These are phyloP conservation scores for Pheosia tremula DNA, from an alignment of 2,888 invertebrate genomes.

Conservation along the genomic window DNA sequence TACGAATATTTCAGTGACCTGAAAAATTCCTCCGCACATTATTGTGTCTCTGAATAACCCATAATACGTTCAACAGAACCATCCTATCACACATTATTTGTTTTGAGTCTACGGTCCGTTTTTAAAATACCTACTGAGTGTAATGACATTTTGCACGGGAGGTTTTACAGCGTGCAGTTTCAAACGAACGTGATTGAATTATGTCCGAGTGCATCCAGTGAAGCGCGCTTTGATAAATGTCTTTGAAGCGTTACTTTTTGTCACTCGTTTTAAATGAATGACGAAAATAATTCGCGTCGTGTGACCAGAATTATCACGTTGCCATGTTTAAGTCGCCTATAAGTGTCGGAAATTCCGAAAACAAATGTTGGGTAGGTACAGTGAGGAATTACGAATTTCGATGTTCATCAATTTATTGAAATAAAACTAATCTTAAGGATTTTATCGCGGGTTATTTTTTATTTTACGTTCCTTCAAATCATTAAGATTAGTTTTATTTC, in stretches of 20 bases:
- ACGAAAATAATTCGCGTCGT: constrained; percentile 5
- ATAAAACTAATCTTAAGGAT: too few species aligned
- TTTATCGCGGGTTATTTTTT: too few species aligned
- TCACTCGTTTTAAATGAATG: background rate
- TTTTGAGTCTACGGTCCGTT: background rate
- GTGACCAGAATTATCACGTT: background rate
- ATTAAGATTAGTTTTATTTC: too few species aligned
- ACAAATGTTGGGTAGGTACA: background rate
- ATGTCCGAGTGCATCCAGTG: background rate
- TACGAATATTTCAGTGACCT: too few species aligned
- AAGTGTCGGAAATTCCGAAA: background rate
- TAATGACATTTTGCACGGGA: background rate
- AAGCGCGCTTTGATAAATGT: constrained; percentile 1
- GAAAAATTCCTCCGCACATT: too few species aligned
- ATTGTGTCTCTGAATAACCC: background rate
- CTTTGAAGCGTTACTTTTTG: background rate
- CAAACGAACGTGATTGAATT: constrained; percentile 6
- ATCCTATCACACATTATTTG: background rate
- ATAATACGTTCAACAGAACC: background rate
- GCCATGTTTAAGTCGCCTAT: background rate
- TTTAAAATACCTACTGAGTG: background rate
- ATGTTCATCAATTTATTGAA: too few species aligned
- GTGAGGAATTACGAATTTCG: too few species aligned
- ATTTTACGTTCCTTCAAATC: too few species aligned
- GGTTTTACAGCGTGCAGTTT: constrained; percentile 2